phyloP scores from a whole-genome alignment of 2,113 vertebrate species.

The Notothenia coriiceps region DNA sequence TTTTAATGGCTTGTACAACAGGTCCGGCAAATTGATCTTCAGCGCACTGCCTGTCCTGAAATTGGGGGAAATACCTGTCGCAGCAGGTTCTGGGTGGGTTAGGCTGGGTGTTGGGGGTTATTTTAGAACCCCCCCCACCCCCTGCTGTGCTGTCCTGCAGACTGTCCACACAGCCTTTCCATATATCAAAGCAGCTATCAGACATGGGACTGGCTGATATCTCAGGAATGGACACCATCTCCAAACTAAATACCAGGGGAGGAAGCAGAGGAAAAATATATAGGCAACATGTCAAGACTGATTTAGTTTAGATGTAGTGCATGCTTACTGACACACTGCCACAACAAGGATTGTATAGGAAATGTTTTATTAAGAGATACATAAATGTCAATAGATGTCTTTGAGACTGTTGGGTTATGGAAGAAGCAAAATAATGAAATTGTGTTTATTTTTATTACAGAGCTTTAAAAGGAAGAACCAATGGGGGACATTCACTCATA shows the following conservation, averaged over 20 bases:
- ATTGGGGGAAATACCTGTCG: constrained; percentile 47
- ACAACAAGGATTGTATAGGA: not conserved
- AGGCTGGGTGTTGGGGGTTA: constrained; percentile 30
- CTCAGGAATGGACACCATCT: constrained; percentile 58
- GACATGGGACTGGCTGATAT: constrained; percentile 53
- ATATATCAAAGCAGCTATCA: constrained; percentile 65
- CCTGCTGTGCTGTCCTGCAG: constrained; percentile 19
- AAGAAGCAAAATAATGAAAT: constrained; percentile 6
- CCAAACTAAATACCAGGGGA: constrained; percentile 44
- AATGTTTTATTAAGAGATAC: not conserved
- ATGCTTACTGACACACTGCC: not conserved
- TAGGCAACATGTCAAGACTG: constrained; percentile 35
- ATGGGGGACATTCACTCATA: constrained; percentile 1
- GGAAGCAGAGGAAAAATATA: constrained; percentile 40
- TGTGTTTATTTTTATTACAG: constrained; percentile 63
- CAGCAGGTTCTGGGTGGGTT: constrained; percentile 3
- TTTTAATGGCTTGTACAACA: constrained; percentile 57
- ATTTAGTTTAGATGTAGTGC: constrained; percentile 34
- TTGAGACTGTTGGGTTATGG: not conserved
- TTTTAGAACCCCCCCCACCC: constrained; percentile 56
- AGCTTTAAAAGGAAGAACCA: constrained; percentile 25
- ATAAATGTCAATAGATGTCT: not conserved
- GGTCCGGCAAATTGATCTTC: constrained; percentile 55
- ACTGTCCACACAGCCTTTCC: constrained; percentile 27
- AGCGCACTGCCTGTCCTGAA: constrained; percentile 23